A percentile compares a stretch with the other conserved stretches of the same genome.
These are phyloP conservation scores for Pissodes strobi DNA, from an alignment of 1,140 invertebrate genomes.

Conservation along the genomic window DNA sequence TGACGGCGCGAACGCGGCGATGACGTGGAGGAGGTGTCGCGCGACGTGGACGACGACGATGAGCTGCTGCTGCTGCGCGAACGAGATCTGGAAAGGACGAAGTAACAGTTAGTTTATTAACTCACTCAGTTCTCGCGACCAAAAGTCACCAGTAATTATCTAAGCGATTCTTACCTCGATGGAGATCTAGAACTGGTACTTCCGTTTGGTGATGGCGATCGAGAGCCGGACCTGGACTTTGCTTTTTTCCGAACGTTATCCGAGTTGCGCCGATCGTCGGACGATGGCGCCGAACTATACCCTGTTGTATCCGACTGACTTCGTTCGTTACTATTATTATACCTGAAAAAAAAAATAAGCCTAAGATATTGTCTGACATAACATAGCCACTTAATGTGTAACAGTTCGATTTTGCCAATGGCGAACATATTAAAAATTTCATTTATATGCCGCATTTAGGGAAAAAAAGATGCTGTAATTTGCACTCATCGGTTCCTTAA, in stretches of 20 bases:
- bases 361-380: neutral
- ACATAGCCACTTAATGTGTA: too few species aligned
- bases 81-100: constrained; percentile 53
- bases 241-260: constrained; percentile 55
- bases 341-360: constrained; percentile 32
- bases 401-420: too few species aligned
- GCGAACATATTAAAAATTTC: too few species aligned
- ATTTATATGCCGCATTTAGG: too few species aligned
- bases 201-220: constrained; percentile 57
- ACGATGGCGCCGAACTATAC: constrained; percentile 51
- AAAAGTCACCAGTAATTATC: neutral
- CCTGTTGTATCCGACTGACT: constrained; percentile 53
- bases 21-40: constrained; percentile 51
- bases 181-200: constrained; percentile 60
- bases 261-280: constrained; percentile 47
- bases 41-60: constrained; percentile 51
- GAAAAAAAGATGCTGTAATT: too few species aligned
- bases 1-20: constrained; percentile 51
- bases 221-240: constrained; percentile 59
- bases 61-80: constrained; percentile 58
- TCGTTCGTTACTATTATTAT: constrained; percentile 36
- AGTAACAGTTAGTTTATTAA: neutral
- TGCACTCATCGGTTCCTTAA: too few species aligned
- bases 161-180: too few species aligned
- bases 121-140: neutral